Conservation (phyloP, 2,888 invertebrate species). For the Drosophila nigricruria region DNA sequence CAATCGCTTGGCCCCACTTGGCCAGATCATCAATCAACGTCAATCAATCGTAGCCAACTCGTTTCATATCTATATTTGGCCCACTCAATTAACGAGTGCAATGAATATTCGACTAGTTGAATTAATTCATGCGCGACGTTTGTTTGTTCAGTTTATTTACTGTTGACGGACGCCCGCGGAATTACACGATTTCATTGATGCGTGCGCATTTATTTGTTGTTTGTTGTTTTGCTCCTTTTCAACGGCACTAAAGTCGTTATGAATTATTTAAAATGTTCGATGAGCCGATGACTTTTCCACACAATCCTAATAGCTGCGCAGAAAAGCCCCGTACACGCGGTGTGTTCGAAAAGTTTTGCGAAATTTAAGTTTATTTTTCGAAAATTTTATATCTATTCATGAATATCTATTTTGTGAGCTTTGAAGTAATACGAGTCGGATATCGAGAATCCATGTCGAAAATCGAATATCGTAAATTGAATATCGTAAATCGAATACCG, state of each 20-base stretch:
- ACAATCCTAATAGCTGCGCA: neutral
- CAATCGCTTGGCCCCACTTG: neutral
- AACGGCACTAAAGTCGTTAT: slow-evolving; percentile 13
- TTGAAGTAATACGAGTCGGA: too few relatives aligned
- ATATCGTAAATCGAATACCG: neutral
- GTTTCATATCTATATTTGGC: neutral
- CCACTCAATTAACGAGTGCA: slow-evolving; percentile 10
- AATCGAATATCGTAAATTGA: neutral
- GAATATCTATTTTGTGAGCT: too few relatives aligned
- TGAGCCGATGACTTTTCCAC: slow-evolving; percentile 12
- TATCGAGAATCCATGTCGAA: too few relatives aligned
- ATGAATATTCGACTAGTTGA: slow-evolving; percentile 13
- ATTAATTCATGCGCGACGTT: slow-evolving; percentile 15
- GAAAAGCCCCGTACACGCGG: neutral
- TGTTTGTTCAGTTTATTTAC: slow-evolving; percentile 5
- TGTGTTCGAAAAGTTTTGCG: too few relatives aligned
- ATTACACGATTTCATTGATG: slow-evolving; percentile 1
- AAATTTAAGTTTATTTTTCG: too few relatives aligned
- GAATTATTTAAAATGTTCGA: slow-evolving; percentile 22
- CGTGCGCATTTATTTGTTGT: slow-evolving; percentile 8
- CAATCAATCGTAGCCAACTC: neutral
- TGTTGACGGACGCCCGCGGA: slow-evolving; percentile 4
- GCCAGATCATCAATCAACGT: slow-evolving; percentile 8
- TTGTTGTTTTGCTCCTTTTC: slow-evolving; percentile 2
- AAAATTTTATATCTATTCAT: too few relatives aligned